phyloP scores from a whole-genome alignment of 2,113 vertebrate genomes.

The Corythoichthys intestinalis region DNA sequence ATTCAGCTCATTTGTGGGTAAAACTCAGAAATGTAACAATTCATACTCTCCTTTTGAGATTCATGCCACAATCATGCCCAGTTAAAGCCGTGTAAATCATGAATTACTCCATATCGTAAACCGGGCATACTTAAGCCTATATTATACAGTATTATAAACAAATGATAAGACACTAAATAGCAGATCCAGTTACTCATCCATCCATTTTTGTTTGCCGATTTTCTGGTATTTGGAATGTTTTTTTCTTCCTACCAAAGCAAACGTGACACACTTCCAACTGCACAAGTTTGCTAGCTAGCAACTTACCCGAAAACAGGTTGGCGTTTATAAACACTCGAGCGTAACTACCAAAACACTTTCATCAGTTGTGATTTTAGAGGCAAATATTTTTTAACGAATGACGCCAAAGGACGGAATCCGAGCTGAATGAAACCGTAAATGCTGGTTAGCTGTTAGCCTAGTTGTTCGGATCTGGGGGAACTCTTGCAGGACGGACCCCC shows the following conservation, averaged over 20 bases:
- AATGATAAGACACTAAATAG: neutral
- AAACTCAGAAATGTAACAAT: neutral
- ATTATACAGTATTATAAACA: neutral
- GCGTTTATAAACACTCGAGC: neutral
- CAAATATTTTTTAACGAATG: neutral
- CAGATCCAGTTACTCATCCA: no score
- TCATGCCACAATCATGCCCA: neutral
- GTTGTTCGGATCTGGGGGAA: constrained; percentile 38
- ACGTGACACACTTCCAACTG: neutral
- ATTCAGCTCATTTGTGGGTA: neutral
- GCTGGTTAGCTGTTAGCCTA: constrained; percentile 32
- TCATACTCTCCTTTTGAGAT: neutral
- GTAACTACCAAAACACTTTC: neutral
- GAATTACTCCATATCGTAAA: neutral
- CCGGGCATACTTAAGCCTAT: neutral
- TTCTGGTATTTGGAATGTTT: neutral
- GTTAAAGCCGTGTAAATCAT: no score
- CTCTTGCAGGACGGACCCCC: constrained; percentile 41
- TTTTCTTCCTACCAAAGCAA: neutral
- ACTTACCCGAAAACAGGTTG: neutral
- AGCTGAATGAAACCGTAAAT: neutral
- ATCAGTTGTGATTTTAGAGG: neutral
- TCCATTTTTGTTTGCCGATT: no score
- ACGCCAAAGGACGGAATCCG: neutral
- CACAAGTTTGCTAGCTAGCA: constrained; percentile 4